phyloP scores from a whole-genome alignment of 2,113 vertebrate genomes.

The Mesembrinibis cayennensis region DNA sequence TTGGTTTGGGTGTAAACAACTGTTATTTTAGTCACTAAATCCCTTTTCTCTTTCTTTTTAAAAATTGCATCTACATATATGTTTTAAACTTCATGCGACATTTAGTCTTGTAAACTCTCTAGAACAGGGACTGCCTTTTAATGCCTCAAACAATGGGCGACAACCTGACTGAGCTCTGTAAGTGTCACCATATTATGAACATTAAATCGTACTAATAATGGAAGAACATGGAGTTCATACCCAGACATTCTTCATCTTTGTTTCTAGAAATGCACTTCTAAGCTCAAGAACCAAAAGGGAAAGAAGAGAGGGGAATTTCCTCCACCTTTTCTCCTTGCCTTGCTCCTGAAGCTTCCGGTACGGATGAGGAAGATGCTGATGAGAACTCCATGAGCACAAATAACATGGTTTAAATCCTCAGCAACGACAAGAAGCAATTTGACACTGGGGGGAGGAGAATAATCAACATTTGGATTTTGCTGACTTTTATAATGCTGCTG shows the following conservation, averaged over 20 bases:
- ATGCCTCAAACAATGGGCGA: not conserved
- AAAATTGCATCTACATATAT: not conserved
- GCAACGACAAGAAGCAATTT: not conserved
- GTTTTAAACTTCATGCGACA: not conserved
- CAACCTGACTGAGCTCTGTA: not conserved
- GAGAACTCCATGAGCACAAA: not conserved
- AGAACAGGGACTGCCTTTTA: not conserved
- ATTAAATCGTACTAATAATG: not conserved
- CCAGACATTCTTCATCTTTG: not conserved
- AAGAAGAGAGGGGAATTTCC: not conserved
- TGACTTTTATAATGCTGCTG: not conserved
- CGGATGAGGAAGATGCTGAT: not conserved
- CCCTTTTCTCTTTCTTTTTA: not conserved
- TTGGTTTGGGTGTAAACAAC: not conserved
- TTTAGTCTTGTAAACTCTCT: not conserved
- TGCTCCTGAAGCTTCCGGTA: not conserved
- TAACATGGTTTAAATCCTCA: not conserved
- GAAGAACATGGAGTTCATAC: not conserved
- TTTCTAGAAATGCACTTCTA: not conserved
- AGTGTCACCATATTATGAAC: no score
- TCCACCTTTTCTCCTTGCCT: not conserved
- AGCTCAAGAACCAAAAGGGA: not conserved
- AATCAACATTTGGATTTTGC: not conserved
- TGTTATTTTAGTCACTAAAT: not conserved
- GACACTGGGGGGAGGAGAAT: not conserved